A percentile compares a stretch with the other conserved stretches of the same genome.
Evolutionary conservation across 2,797 vertebrate species (phyloP).

Genomic region (Decapterus maruadsi): DNA sequence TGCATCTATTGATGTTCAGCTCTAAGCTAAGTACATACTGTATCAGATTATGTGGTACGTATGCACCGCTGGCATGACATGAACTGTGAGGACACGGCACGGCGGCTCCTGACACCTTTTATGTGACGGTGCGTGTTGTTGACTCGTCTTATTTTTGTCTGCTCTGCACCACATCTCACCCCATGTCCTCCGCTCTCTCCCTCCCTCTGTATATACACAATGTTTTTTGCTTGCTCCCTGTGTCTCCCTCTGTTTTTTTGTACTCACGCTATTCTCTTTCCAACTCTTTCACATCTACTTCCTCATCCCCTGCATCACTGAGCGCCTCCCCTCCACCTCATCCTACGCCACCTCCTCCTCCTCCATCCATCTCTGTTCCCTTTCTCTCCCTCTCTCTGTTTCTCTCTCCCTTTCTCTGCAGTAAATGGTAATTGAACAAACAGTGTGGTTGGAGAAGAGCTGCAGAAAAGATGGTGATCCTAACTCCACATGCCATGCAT

Average conservation of each 20-base stretch:
- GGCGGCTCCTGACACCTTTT: constrained; percentile 21
- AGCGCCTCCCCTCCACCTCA: constrained; percentile 41
- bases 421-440: constrained; percentile 86
- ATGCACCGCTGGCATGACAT: not conserved
- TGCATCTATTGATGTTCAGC: constrained; percentile 7
- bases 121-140: constrained; percentile 28
- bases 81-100: constrained; percentile 35
- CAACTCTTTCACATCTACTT: constrained; percentile 64
- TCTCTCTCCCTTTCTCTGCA: constrained; percentile 77
- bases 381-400: constrained; percentile 25
- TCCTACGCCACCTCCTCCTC: constrained; percentile 19
- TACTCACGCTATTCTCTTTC: constrained; percentile 46
- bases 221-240: constrained; percentile 27
- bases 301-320: constrained; percentile 71
- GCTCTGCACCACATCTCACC: constrained; percentile 64
- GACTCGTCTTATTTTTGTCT: constrained; percentile 30
- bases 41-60: not conserved
- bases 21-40: not conserved
- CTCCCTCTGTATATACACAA: constrained; percentile 42
- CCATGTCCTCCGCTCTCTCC: constrained; percentile 31
- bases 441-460: constrained; percentile 71
- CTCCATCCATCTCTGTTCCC: constrained; percentile 26
- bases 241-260: constrained; percentile 35
- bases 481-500: constrained; percentile 80
- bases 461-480: constrained; percentile 86